These are phyloP conservation scores for Melanerpes aurifrons DNA, from an alignment of 2,113 vertebrate genomes.

Conservation along the genomic window DNA sequence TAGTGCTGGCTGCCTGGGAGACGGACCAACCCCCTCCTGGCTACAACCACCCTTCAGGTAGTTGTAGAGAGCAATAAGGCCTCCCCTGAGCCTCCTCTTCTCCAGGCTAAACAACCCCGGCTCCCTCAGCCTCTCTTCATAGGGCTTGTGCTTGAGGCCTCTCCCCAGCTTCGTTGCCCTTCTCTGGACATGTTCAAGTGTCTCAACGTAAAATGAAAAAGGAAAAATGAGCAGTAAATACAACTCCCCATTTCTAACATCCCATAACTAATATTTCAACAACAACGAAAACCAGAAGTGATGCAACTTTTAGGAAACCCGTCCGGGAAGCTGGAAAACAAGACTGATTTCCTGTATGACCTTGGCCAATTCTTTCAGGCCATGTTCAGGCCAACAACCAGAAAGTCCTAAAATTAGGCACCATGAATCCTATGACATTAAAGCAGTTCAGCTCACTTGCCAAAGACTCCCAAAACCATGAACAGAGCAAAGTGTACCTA, in stretches of 20 bases:
- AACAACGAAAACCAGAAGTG: neutral
- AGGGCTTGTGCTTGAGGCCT: no score
- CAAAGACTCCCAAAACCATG: neutral
- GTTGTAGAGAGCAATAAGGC: no score
- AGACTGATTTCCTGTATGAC: neutral
- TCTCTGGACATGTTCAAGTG: no score
- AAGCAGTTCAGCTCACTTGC: neutral
- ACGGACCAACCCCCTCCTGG: no score
- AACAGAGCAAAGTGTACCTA: neutral
- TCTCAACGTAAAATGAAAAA: neutral
- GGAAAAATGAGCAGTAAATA: neutral
- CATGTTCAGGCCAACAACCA: neutral
- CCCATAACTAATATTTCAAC: neutral
- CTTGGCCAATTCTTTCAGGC: neutral
- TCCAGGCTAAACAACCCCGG: no score
- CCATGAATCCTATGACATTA: neutral
- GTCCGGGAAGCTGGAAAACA: neutral
- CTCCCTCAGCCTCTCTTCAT: no score
- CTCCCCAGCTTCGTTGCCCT: no score
- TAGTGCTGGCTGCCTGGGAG: no score
- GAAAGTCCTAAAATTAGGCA: neutral
- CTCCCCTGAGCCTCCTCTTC: no score
- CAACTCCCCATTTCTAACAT: neutral
- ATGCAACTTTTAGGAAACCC: constrained; percentile 32
- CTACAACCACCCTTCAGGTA: no score